phyloP scores from a whole-genome alignment of 2,888 invertebrate genomes.

The Temnothorax ravouxi region DNA sequence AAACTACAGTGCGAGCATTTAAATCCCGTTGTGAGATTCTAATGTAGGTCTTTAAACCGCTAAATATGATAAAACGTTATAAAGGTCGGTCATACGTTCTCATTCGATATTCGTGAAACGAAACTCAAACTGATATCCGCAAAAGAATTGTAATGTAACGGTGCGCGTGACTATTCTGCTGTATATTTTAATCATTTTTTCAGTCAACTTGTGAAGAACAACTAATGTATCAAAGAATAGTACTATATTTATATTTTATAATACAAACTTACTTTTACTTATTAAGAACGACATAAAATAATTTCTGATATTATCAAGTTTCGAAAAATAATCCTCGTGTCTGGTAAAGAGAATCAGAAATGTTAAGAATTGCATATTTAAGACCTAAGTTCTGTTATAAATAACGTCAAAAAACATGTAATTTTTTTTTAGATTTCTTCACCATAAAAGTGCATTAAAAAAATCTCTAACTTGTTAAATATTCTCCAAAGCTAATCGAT shows the following conservation, averaged over 20 bases:
- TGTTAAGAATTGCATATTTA: neutral
- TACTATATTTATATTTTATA: neutral
- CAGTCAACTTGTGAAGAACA: neutral
- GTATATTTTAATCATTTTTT: neutral
- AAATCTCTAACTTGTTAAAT: neutral
- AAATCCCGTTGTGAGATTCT: slow-evolving; percentile 9
- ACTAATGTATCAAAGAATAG: neutral
- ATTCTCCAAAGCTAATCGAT: neutral
- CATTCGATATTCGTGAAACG: slow-evolving; percentile 2
- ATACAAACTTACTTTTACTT: too few relatives aligned
- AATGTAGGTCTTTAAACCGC: slow-evolving; percentile 10
- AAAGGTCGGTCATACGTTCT: neutral
- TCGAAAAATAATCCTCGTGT: neutral
- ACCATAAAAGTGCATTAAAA: neutral
- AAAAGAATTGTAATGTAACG: slow-evolving; percentile 1
- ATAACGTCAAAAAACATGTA: neutral
- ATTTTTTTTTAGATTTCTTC: too few relatives aligned
- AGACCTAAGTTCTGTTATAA: neutral
- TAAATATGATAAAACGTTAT: neutral
- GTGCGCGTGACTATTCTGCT: neutral
- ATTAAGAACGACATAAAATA: neutral
- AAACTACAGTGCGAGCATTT: neutral
- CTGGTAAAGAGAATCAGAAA: neutral
- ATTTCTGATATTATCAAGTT: neutral
- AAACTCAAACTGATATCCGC: neutral